Evolutionary conservation across 2,113 vertebrate species (phyloP).

Genomic region (Hydrolagus affinis): DNA sequence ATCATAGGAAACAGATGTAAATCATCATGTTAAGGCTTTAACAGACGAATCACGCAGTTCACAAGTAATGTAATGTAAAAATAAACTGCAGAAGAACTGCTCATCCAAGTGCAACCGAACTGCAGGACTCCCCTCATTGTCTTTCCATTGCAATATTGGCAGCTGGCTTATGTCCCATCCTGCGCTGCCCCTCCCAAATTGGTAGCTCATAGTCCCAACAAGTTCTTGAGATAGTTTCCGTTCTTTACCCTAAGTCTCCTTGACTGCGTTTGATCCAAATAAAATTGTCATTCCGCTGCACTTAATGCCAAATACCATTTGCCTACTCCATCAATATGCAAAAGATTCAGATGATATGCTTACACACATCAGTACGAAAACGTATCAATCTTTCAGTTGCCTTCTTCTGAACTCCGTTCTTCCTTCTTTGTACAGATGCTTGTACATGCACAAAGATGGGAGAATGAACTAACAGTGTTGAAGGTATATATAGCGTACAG

Average conservation of each 20-base stretch:
- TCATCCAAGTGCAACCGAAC: conserved; percentile 1
- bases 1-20: conserved; percentile 20
- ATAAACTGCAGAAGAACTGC: not conserved
- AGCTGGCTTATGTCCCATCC: not conserved
- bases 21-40: not conserved
- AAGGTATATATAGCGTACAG: too few species aligned
- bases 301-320: not conserved
- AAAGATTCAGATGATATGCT: too few species aligned
- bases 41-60: not conserved
- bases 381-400: not conserved
- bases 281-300: not conserved
- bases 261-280: not conserved
- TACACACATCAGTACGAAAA: not conserved
- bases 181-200: not conserved
- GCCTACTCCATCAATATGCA: not conserved
- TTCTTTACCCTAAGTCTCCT: not conserved
- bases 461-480: too few species aligned
- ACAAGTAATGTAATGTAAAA: not conserved
- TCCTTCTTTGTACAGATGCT: not conserved
- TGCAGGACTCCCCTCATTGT: not conserved
- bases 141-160: not conserved
- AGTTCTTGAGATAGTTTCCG: not conserved
- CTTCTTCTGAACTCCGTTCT: not conserved
- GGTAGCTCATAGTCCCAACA: not conserved
- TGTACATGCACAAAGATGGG: too few species aligned